Conservation (phyloP, 2,888 invertebrate species). For the Rambutsinella grinnellia region DNA sequence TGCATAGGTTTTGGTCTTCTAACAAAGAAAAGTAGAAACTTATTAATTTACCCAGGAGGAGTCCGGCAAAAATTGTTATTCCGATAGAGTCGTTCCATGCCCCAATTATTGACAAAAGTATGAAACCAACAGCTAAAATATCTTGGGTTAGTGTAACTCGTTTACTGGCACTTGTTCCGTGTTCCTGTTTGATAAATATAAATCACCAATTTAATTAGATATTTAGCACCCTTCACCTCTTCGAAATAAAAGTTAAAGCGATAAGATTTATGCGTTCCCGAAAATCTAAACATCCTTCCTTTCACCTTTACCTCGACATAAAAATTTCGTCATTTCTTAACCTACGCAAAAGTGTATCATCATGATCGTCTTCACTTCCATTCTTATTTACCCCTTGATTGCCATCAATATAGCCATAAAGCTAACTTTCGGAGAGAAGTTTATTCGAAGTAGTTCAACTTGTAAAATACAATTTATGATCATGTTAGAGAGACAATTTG, state of each 20-base stretch:
- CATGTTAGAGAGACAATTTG: not conserved
- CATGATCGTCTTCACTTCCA: too few relatives aligned
- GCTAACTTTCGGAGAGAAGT: too few relatives aligned
- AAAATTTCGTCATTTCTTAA: constrained; percentile 77
- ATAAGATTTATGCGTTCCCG: too few relatives aligned
- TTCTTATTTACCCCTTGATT: too few relatives aligned
- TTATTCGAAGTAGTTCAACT: constrained; percentile 85
- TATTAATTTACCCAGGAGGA: constrained; percentile 64
- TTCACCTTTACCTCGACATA: constrained; percentile 68
- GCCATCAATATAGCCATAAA: too few relatives aligned
- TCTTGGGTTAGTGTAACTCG: constrained; percentile 62
- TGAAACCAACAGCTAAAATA: constrained; percentile 54
- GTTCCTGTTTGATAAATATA: constrained; percentile 50
- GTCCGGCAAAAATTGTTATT: constrained; percentile 60
- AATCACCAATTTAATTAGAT: too few relatives aligned
- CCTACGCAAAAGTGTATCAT: too few relatives aligned
- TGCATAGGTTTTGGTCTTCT: too few relatives aligned
- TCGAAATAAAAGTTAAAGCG: too few relatives aligned
- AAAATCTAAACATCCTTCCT: too few relatives aligned
- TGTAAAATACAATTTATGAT: not conserved
- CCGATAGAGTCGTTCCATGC: constrained; percentile 64
- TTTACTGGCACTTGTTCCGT: constrained; percentile 63
- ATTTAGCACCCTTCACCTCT: too few relatives aligned
- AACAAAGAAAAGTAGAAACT: too few relatives aligned
- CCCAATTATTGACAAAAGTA: constrained; percentile 53